Evolutionary conservation across 2,113 vertebrate genomes (phyloP).

Genomic region (Prinia subflava): DNA sequence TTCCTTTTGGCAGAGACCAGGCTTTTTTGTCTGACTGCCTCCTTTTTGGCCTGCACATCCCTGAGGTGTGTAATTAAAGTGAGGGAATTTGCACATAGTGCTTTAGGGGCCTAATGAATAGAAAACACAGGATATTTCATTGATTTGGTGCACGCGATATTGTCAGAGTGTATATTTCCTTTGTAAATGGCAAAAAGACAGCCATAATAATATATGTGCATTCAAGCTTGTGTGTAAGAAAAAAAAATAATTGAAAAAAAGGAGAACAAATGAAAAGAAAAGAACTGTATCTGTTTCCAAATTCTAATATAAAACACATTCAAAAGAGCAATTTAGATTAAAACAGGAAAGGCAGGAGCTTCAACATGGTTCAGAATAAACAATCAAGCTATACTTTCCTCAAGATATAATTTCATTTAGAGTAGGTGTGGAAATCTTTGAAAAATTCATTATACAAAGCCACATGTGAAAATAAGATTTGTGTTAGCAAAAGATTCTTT

Average conservation of each 20-base stretch:
- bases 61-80: constrained; percentile 82
- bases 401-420: constrained; percentile 61
- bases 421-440: constrained; percentile 46
- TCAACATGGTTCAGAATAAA: constrained; percentile 63
- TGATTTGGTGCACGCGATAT: constrained; percentile 65
- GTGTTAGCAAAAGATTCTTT: constrained; percentile 3
- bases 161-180: constrained; percentile 69
- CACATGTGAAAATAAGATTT: constrained; percentile 50
- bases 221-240: constrained; percentile 47
- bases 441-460: constrained; percentile 38
- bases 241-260: neutral
- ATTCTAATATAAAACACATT: constrained; percentile 67
- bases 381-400: constrained; percentile 62
- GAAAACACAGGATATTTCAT: constrained; percentile 74
- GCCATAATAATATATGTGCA: constrained; percentile 58
- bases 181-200: constrained; percentile 70
- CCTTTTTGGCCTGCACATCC: constrained; percentile 72
- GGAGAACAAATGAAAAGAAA: constrained; percentile 14
- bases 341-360: constrained; percentile 58
- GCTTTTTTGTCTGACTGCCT: constrained; percentile 75
- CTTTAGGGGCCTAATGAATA: constrained; percentile 77
- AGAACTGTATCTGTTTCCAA: constrained; percentile 63
- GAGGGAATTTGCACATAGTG: constrained; percentile 74
- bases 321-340: constrained; percentile 73
- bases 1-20: constrained; percentile 72